Evolutionary conservation across 2,888 invertebrate genomes (phyloP), one percentile per base, ranked within the genome.

Genomic region (Argyra leucocephala): DNA sequence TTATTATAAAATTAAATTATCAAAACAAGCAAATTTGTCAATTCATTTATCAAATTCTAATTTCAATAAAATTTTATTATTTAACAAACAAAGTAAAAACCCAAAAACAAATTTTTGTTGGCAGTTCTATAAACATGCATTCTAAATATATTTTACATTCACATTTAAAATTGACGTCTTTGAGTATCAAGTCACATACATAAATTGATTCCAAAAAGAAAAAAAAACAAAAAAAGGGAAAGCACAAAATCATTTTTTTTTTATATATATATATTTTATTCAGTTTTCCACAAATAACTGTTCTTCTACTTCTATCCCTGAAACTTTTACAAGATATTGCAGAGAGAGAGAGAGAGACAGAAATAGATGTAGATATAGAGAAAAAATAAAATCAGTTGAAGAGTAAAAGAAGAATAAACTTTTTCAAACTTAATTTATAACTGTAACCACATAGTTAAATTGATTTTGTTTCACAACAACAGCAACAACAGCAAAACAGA

Each of bases 361-460:
- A 31, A 31, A 7, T 10, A 31, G 31, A 31, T 10, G 2, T 31
- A 12, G 31, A 31, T 31, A 31, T n/a, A 48, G 48, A 48, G 15
- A 48, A 48, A 48, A n/a, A 48, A 37, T 9, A 37, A 37, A 6
- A n/a, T n/a, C n/a, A n/a, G n/a, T n/a, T n/a, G 15, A 48, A 48
- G 18, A 48, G 15, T 3, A 48, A 18, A 48, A 48, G 4, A 48
- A 48, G 5, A 48, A 31, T 31, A 48, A 48, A 48, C 48, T 48
- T 48, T 48, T 48, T 9, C 18, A 48, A 48, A 48, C 48, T 48
- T 48, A 48, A 48, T 48, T 48, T 48, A 48, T 48, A 48, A 18
- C 48, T 48, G 48, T 48, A 48, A 48, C 48, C 48, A 48, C 48
- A 48, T 18, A 48, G 48, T 48, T 48, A 48, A 48, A 48, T 48